Percentiles rank a stretch among this genome's conserved stretches.
These are phyloP conservation scores for Drosophila athabasca DNA, from an alignment of 1,140 invertebrate species.

Conservation along the genomic window DNA sequence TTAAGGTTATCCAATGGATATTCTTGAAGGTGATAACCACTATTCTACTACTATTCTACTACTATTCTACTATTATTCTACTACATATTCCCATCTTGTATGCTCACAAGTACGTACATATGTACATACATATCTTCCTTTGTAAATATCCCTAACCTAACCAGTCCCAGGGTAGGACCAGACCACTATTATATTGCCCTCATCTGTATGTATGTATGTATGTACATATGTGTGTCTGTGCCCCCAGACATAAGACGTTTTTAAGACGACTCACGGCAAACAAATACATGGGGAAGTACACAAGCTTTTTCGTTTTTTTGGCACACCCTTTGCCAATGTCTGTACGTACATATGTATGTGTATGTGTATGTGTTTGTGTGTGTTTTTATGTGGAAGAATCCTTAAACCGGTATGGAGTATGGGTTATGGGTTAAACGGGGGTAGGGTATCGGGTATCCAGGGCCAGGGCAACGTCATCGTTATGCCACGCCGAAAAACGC, in stretches of 20 bases:
- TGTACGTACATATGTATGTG: too few species aligned
- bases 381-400: slow-evolving; percentile 5
- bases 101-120: too few species aligned
- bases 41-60: too few species aligned
- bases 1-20: too few species aligned
- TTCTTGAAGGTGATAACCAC: too few species aligned
- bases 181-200: too few species aligned
- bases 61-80: too few species aligned
- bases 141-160: not conserved
- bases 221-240: not conserved
- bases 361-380: not conserved
- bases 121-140: too few species aligned
- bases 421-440: slow-evolving; percentile 3
- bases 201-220: too few species aligned
- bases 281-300: too few species aligned
- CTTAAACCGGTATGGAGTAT: slow-evolving; percentile 1
- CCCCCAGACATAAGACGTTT: too few species aligned
- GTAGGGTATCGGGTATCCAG: slow-evolving; percentile 10
- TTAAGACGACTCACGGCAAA: slow-evolving; percentile 3
- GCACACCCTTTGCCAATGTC: slow-evolving; percentile 7
- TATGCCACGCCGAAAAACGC: not conserved
- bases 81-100: too few species aligned
- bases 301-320: slow-evolving; percentile 2
- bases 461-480: slow-evolving; percentile 7
- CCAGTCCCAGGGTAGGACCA: not conserved